Base-by-base conservation (phyloP, 2,797 vertebrate genomes). In the Sebastes taczanowskii region DNA sequence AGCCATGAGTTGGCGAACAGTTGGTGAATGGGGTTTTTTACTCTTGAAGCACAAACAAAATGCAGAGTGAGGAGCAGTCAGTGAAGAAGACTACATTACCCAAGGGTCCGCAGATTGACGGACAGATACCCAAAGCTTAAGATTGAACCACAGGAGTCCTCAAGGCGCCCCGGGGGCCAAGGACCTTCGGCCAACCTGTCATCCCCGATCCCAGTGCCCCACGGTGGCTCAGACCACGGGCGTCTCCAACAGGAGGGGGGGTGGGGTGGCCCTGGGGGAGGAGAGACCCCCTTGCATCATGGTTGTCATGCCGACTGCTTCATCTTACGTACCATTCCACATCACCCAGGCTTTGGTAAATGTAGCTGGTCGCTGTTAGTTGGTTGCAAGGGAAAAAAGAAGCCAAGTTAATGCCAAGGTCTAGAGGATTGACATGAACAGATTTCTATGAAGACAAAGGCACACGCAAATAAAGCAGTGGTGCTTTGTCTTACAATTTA, bases 311-410 rank as follows among this genome's bases (percentile, higher is more conserved):
- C 97, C 99, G 98, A 99, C 97, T 98, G 99, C 99, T 99, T 99
- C 99, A 98, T 99, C 98, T 97, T 99, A 99, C 98, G 99, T 99
- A 99, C 99, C 99, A 99, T 98, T 99, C 99, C 99, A 99, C 99
- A 99, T 99, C 99, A 99, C 99, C 98, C 98, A 99, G 99, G 98
- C 97, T 98, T 98, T 99, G 99, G 99, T 99, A 99, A 99, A 99
- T 99, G 99, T 99, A 99, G 98, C 98, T 99, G 99, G 99, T 99
- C 97, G 99, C 99, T 99, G 98, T 99, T 97, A 97, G 95, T 97
- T 96, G 96, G 96, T 97, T 97, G 96, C 96, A 97, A 99, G 98
- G 98, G 98, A 99, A 99, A 99, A 99, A 97, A 99, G 98, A 99
- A 98, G 94, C 96, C 96, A 99, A 99, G 99, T 99, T 99, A 99